phyloP scores from a whole-genome alignment of 2,113 vertebrate species.

The Trogon surrucura region DNA sequence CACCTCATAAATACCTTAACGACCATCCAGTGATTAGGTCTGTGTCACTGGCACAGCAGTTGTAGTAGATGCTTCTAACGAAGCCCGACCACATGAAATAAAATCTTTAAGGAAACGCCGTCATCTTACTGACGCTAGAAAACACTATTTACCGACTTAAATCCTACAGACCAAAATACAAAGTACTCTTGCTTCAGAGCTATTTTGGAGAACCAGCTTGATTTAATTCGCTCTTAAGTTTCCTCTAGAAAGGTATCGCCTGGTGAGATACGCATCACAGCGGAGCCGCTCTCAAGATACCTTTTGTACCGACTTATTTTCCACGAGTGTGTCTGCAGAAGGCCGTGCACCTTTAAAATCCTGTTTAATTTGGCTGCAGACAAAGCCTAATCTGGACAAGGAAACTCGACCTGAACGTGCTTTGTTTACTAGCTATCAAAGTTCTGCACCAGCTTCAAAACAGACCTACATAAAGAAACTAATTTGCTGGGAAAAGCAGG shows the following conservation, averaged over 20 bases:
- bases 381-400: not conserved
- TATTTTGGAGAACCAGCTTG: not conserved
- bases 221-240: not conserved
- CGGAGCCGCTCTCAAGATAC: not conserved
- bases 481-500: not conserved
- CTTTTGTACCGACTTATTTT: not conserved
- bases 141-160: not conserved
- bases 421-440: not conserved
- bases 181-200: not conserved
- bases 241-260: not conserved
- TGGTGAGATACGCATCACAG: not conserved
- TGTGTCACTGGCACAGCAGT: accelerated
- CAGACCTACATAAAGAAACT: not conserved
- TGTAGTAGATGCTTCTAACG: not conserved
- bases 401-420: not conserved
- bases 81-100: not conserved
- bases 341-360: not conserved
- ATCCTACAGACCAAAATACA: not conserved
- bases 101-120: not conserved
- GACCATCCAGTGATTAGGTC: not conserved
- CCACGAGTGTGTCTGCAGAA: not conserved
- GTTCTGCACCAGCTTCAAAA: not conserved
- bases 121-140: not conserved
- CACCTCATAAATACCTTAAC: not conserved
- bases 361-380: not conserved